These are phyloP conservation scores for Ormia ochracea DNA, from an alignment of 2,888 invertebrate genomes.

Conservation along the genomic window DNA sequence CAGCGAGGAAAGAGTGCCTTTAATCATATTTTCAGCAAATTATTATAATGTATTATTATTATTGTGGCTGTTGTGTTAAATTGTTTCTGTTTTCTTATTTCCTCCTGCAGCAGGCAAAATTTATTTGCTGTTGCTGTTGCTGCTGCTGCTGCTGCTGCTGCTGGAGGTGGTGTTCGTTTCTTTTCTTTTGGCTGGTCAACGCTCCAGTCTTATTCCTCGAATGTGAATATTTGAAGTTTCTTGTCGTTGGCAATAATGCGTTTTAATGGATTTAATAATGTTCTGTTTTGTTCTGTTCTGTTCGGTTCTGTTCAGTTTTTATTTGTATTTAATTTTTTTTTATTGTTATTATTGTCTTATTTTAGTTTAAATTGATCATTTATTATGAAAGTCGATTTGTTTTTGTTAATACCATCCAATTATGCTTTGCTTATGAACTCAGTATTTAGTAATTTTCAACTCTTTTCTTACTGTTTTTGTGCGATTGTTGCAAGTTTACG, in stretches of 20 bases:
- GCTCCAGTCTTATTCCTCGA: not conserved
- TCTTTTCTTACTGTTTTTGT: not conserved
- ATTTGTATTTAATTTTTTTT: conserved; percentile 24
- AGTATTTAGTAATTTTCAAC: conserved; percentile 14
- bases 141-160: conserved; percentile 8
- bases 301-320: not conserved
- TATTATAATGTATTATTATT: conserved; percentile 76
- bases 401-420: conserved; percentile 57
- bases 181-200: not conserved
- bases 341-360: too few relatives aligned
- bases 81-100: conserved; percentile 39
- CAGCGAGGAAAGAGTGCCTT: conserved; percentile 62
- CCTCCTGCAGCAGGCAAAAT: not conserved
- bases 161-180: too few relatives aligned
- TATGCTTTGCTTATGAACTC: conserved; percentile 31
- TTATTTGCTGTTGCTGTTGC: conserved; percentile 2
- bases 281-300: conserved; percentile 2
- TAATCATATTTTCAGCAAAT: conserved; percentile 76
- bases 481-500: not conserved
- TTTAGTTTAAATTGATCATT: conserved; percentile 29
- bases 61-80: conserved; percentile 60
- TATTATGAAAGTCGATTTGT: conserved; percentile 49
- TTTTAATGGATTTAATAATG: conserved; percentile 46
- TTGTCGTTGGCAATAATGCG: conserved; percentile 47
- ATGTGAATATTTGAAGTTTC: conserved; percentile 30